These are phyloP conservation scores for Kobus ellipsiprymnus DNA, from an alignment of 2,113 vertebrate species.

Conservation along the genomic window DNA sequence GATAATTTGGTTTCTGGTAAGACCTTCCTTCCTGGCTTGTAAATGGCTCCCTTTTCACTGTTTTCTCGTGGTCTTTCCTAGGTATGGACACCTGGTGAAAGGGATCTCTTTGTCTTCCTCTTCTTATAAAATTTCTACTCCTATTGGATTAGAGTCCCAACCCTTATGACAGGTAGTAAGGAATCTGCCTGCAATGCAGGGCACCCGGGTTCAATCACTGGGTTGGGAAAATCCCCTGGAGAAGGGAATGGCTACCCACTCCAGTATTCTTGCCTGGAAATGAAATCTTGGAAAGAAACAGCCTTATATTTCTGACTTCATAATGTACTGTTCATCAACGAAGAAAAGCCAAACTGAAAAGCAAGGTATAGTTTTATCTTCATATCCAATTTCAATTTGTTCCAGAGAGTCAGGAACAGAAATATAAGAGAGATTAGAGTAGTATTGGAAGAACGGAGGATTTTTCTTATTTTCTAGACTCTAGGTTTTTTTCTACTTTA, in stretches of 20 bases:
- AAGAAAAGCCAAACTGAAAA: constrained; percentile 51
- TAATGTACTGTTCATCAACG: constrained; percentile 6
- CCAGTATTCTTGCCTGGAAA: neutral
- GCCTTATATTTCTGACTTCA: constrained; percentile 40
- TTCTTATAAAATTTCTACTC: neutral
- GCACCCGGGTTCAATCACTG: neutral
- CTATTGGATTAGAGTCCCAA: neutral
- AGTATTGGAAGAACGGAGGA: neutral
- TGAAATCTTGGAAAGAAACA: constrained; percentile 52
- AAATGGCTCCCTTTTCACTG: no score
- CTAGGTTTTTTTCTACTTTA: neutral
- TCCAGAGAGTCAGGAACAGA: constrained; percentile 17
- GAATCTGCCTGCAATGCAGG: neutral
- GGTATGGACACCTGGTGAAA: neutral
- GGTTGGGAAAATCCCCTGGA: neutral
- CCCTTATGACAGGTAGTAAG: neutral
- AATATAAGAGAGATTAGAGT: constrained; percentile 37
- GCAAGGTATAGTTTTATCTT: constrained; percentile 51
- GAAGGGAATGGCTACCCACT: neutral
- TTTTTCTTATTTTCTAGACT: constrained; percentile 63
- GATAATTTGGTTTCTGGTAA: neutral
- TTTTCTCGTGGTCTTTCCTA: neutral
- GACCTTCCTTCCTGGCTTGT: neutral
- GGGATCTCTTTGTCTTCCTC: neutral
- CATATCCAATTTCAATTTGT: constrained; percentile 58